Percentiles rank a stretch among this genome's conserved stretches.
Conservation (phyloP, 2,797 vertebrate species). For the Pangasius djambal region DNA sequence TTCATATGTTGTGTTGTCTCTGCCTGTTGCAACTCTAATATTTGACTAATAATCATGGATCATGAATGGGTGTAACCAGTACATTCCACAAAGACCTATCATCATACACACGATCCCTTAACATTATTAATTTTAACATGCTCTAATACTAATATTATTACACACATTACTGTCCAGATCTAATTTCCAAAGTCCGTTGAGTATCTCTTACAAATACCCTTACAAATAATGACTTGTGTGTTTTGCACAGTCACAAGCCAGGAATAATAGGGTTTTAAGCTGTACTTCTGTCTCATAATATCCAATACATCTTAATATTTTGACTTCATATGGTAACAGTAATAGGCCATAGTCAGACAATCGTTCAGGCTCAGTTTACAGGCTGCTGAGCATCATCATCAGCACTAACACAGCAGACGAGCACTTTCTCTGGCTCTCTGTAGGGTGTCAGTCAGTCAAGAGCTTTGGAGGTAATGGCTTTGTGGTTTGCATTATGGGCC, state of each 20-base stretch:
- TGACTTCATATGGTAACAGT: not conserved
- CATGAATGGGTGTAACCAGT: not conserved
- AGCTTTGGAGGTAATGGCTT: constrained; percentile 58
- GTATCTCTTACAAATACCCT: not conserved
- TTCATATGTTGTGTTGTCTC: not conserved
- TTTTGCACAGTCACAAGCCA: not conserved
- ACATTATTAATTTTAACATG: not conserved
- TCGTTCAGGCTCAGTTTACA: constrained; percentile 6
- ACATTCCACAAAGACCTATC: not conserved
- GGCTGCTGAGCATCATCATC: constrained; percentile 20
- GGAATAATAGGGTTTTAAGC: constrained; percentile 10
- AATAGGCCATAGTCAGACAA: not conserved
- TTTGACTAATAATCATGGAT: not conserved
- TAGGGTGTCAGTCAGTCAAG: constrained; percentile 52
- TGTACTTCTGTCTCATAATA: constrained; percentile 6
- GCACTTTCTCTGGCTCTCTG: constrained; percentile 54
- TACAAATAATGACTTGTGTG: not conserved
- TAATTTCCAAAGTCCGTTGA: not conserved
- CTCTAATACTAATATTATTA: not conserved
- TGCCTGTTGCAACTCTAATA: not conserved
- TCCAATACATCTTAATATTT: not conserved
- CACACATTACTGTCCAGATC: not conserved
- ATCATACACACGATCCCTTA: not conserved
- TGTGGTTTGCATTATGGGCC: constrained; percentile 50
- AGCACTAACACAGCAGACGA: constrained; percentile 52